Evolutionary conservation across 2,113 vertebrate species (phyloP), one percentile per base, ranked within the genome.

Genomic region (Epinephelus moara): DNA sequence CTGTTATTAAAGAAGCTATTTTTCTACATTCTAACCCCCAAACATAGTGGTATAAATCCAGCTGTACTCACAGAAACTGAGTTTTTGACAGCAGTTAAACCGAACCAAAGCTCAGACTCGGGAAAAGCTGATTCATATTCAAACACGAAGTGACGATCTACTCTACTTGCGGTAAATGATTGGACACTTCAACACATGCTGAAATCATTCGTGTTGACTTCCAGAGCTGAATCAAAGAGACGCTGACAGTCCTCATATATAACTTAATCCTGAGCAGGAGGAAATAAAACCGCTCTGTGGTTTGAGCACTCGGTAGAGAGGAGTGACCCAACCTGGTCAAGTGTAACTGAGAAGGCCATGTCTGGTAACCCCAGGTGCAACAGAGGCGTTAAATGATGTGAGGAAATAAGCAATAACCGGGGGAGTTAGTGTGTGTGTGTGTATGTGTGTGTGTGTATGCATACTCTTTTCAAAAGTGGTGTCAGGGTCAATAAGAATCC

Each of bases 191-290:
- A 42, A 21, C 82, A 92, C 91, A 89, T 75, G 90, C 82, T 89
- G 81, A 85, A 91, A 84, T 80, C 85, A 30, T 91, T 88, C 81
- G 56, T 50, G 79, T 82, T 86, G 83, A 92, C 80, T 87, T 80
- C 60, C 70, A 74, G 84, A 63, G 62, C 3, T 37, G 70, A 89
- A 91, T 92, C 92, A 91, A 90, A 92, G 92, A 67, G 88, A 91
- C 12, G 79, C 80, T 94, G 93, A 94, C 93, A 94, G 92, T 89
- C 81, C 83, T 87, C 89, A 87, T 87, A 87, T 87, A 92, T 93
- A 93, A 94, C 90, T 89, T 88, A 91, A 92, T 91, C 85, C 89
- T 12, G 73, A 83, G 81, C 76, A 62, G 84, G 55, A 85, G 85
- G 85, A 59, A 88, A 83, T 90, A 91, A 92, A 92, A 45, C 85